These are phyloP conservation scores for Portunus trituberculatus DNA, from an alignment of 1,140 invertebrate species.

Conservation along the genomic window DNA sequence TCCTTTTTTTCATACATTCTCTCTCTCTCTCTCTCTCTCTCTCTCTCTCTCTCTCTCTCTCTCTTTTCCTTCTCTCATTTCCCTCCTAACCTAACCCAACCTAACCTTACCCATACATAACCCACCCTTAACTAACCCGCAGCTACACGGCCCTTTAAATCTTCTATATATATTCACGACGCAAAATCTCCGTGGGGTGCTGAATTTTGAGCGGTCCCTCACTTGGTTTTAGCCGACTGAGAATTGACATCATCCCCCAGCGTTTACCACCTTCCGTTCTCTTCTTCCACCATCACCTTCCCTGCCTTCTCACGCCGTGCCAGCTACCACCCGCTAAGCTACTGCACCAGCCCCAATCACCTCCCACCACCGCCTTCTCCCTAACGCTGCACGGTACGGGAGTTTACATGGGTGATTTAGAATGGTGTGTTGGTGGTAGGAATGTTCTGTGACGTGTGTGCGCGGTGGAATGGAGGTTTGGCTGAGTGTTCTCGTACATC, in stretches of 20 bases:
- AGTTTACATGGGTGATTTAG: background rate
- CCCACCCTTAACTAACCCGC: background rate
- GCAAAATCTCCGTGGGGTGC: background rate
- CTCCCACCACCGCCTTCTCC: too few relatives aligned
- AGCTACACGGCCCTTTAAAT: background rate
- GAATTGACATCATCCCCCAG: slow-evolving; percentile 72
- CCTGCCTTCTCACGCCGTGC: slow-evolving; percentile 42
- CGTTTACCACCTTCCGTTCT: slow-evolving; percentile 73
- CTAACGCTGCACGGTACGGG: background rate
- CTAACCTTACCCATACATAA: background rate
- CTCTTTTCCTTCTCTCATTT: background rate
- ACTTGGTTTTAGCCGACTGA: slow-evolving; percentile 70
- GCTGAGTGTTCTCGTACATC: slow-evolving; percentile 47
- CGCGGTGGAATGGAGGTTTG: background rate
- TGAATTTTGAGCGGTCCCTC: slow-evolving; percentile 58
- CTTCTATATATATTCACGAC: background rate
- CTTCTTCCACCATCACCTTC: slow-evolving; percentile 72
- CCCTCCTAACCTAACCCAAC: background rate
- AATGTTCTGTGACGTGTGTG: too few relatives aligned
- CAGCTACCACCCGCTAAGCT: background rate
- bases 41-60: background rate
- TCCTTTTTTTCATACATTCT: background rate
- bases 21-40: slow-evolving; percentile 21
- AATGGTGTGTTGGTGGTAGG: background rate
- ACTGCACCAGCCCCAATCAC: background rate